phyloP scores from a whole-genome alignment of 2,888 invertebrate genomes.

The Nesidiocoris tenuis region DNA sequence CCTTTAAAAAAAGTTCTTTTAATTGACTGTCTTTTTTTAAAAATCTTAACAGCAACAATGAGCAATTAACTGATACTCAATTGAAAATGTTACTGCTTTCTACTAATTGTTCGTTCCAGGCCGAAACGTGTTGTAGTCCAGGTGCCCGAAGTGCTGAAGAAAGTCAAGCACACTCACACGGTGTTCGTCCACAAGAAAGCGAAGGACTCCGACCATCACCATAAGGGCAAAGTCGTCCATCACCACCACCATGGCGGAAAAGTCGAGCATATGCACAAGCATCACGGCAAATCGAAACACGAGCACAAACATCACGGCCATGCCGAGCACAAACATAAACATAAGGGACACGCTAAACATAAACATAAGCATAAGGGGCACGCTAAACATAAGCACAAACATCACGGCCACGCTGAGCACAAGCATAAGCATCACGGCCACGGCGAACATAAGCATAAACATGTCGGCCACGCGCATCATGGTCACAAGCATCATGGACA shows the following conservation, averaged over 20 bases:
- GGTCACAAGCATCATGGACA: slow-evolving; percentile 46
- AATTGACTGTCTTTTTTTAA: no score
- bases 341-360: slow-evolving; percentile 46
- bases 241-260: slow-evolving; percentile 49
- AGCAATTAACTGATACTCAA: no score
- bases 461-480: slow-evolving; percentile 45
- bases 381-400: slow-evolving; percentile 49
- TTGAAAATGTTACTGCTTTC: neutral
- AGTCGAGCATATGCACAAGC: slow-evolving; percentile 48
- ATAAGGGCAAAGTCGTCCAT: slow-evolving; percentile 47
- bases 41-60: no score
- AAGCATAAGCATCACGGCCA: slow-evolving; percentile 47
- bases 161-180: slow-evolving; percentile 47
- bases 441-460: slow-evolving; percentile 44
- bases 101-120: slow-evolving; percentile 36
- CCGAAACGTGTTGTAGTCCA: slow-evolving; percentile 40
- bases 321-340: slow-evolving; percentile 46
- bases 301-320: slow-evolving; percentile 46
- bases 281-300: slow-evolving; percentile 44
- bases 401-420: slow-evolving; percentile 49
- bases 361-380: slow-evolving; percentile 49
- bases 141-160: slow-evolving; percentile 45
- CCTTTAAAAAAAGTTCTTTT: no score
- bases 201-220: slow-evolving; percentile 46
- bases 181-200: slow-evolving; percentile 48